Evolutionary conservation across 2,797 vertebrate species (phyloP), one percentile per base, ranked within the genome.

Genomic region (Odontamblyopus rebecca): DNA sequence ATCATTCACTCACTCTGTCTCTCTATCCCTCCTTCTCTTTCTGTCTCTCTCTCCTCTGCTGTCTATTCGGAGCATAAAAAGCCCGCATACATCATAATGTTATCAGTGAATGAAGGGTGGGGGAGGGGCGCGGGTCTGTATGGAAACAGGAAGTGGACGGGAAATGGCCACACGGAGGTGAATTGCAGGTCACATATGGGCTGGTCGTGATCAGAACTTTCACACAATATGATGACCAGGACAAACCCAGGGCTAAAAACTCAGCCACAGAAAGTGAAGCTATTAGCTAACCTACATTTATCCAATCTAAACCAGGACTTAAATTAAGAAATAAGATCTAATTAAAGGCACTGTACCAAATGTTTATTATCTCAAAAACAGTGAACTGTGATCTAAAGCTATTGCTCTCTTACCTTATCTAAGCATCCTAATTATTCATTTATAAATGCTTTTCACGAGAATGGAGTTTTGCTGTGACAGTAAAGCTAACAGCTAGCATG

Each of bases 81-180:
- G 69, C 69, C 70, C 81, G 80, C 78, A 82, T 61, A 73, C 73
- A 63, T 77, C 70, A 66, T 76, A 72, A 79, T 64, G 61, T 75
- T 75, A 74, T 83, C 57, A 44, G 63, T 59, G 61, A 51, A 68
- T 0, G 2, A 56, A 44, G 38, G 64, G 53, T 29, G 63, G 63
- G 30, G 19, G 51, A 38, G 54, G 60, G 30, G 59, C 13, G 4
- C 53, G 9, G 27, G 13, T 19, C 1, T 2, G 32, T 35, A 69
- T 29, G 15, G 66, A 48, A 51, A 70, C 29, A 64, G 35, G 69
- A 16, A 32, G 18, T 38, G 16, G 4, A 30, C 3, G 32, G 66
- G 68, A 63, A 74, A 56, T 5, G 60, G n/a, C 41, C 16, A 48
- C 19, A 35, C 26, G 6, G 41, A 51, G 63, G 63, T 66, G 41